Base-by-base conservation (phyloP, 2,888 invertebrate species). In the Nomada goodeniana region DNA sequence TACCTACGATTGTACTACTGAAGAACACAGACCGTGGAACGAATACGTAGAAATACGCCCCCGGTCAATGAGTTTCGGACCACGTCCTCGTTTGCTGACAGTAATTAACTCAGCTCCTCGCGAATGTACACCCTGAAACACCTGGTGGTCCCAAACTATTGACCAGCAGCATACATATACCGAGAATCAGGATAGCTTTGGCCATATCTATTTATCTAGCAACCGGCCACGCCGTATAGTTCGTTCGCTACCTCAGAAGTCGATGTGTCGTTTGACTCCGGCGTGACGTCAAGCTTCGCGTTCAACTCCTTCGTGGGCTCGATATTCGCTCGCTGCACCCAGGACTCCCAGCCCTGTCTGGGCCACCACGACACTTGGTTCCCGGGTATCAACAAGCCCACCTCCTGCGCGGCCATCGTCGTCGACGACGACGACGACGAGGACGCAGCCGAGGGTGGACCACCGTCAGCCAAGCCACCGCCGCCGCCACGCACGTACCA, bases 211-310 rank as follows among this genome's bases (percentile, higher is more conserved):
- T 36, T 36, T 36, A 53, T 53, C 20, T 53, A 53, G n/a, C 20
- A 53, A 10, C 2, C n/a, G 53, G 10, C 53, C 53, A 20, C 20
- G 53, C 20, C 53, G 20, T 53, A n/a, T 20, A 36, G 74, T 61
- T 71, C 76, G 42, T 80, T 60, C 50, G 83, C 87, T 91, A 92
- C 91, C 92, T 93, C 93, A 78, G 89, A 86, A n/a, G 83, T 83
- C 71, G 91, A 91, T 70, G 84, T 83, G 61, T 72, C 87, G 68
- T 91, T 91, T 74, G 91, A 91, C 76, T 93, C 93, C 50, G 93
- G 92, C 15, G 92, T 93, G 65, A 91, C 90, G 69, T 91, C 90
- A 50, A 91, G 88, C 86, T 92, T 92, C 70, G 72, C 77, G 68
- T 89, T 87, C 82, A 76, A 55, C 29, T 79, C 76, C 26, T 64